Evolutionary conservation across 2,888 invertebrate species (phyloP).

Genomic region (Falcaria lacertinaria): DNA sequence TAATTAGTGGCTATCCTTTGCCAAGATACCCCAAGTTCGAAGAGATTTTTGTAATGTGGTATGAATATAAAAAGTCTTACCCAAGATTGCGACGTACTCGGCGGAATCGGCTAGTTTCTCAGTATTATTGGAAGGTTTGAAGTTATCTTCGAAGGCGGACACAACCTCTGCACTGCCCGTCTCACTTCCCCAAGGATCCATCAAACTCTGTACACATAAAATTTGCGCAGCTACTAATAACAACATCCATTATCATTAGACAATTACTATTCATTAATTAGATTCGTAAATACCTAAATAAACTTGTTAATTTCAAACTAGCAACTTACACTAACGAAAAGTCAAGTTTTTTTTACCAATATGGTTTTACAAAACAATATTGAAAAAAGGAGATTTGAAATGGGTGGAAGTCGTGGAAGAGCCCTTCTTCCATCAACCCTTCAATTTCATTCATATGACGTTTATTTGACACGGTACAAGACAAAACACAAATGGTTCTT

Average conservation of each 20-base stretch:
- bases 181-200: conserved; percentile 75
- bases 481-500: too few species aligned
- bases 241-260: conserved; percentile 4
- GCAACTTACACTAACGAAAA: conserved; percentile 25
- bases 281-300: background rate
- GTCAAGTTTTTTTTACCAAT: conserved; percentile 16
- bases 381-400: background rate
- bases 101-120: conserved; percentile 81
- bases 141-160: conserved; percentile 80
- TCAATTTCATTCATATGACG: too few species aligned
- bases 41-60: too few species aligned
- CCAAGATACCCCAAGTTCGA: too few species aligned
- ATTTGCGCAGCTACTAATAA: background rate
- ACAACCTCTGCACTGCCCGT: conserved; percentile 37
- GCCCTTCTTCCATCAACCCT: too few species aligned
- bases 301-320: background rate
- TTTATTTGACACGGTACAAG: too few species aligned
- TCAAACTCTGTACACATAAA: conserved; percentile 51
- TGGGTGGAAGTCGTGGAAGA: too few species aligned
- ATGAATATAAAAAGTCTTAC: too few species aligned
- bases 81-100: conserved; percentile 83
- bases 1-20: too few species aligned
- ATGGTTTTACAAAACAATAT: background rate
- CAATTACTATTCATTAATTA: too few species aligned
- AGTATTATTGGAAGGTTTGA: conserved; percentile 52